These are phyloP conservation scores for Norana najaformis DNA, from an alignment of 2,888 invertebrate species.

Conservation along the genomic window DNA sequence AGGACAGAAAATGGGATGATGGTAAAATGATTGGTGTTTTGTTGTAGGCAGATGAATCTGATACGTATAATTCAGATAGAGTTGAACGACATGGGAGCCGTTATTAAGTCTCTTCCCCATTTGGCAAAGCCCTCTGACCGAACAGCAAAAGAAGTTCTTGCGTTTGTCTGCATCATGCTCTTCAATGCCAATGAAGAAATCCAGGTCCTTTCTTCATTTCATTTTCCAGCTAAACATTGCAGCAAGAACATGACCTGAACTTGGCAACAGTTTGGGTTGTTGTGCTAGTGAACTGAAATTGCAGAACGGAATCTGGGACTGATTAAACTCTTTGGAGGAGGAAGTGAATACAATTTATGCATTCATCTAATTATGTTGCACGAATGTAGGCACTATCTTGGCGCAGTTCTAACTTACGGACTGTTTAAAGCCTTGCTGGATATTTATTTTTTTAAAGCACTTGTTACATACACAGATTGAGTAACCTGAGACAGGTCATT, in stretches of 20 bases:
- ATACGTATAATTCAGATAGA: conserved; percentile 47
- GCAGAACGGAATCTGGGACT: neutral
- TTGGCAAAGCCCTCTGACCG: conserved; percentile 47
- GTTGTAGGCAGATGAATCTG: conserved; percentile 44
- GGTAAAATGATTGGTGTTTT: neutral
- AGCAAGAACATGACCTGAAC: too few species aligned
- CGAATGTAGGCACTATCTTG: too few species aligned
- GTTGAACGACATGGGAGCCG: conserved; percentile 47
- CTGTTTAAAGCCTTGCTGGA: too few species aligned
- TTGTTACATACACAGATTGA: too few species aligned
- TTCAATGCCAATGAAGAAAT: conserved; percentile 51
- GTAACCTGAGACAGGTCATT: too few species aligned
- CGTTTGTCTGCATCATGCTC: conserved; percentile 49
- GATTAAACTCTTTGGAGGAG: too few species aligned
- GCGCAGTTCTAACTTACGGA: too few species aligned
- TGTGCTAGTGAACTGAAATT: too few species aligned
- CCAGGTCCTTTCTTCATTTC: conserved; percentile 43
- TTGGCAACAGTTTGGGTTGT: neutral
- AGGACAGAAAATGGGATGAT: neutral
- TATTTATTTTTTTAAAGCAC: too few species aligned
- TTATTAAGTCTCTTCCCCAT: conserved; percentile 50
- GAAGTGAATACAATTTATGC: too few species aligned
- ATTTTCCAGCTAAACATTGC: neutral
- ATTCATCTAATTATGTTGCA: too few species aligned
- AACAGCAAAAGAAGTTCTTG: conserved; percentile 50